Conservation (phyloP, 2,797 vertebrate species). For the Discoglossus pictus region DNA sequence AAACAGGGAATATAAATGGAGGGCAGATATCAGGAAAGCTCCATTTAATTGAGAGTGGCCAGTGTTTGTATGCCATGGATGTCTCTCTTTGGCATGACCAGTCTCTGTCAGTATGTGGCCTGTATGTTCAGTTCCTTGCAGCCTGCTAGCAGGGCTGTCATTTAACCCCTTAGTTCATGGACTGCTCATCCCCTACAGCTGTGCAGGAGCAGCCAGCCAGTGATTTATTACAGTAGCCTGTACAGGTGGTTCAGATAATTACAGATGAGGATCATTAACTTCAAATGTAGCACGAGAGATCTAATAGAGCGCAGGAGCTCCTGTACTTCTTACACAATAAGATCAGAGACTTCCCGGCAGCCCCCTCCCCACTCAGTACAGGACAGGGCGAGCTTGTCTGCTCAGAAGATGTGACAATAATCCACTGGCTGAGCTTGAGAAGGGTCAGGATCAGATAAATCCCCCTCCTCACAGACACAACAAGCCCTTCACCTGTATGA, state of each 20-base stretch:
- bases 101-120: conserved; percentile 3
- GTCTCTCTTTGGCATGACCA: neutral
- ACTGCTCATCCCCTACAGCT: neutral
- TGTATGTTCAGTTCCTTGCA: too few relatives aligned
- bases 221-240: conserved; percentile 19
- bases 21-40: too few relatives aligned
- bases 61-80: too few relatives aligned
- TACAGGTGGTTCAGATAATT: conserved; percentile 44
- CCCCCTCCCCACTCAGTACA: conserved; percentile 8
- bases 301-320: conserved; percentile 7
- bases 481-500: neutral
- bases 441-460: conserved; percentile 35
- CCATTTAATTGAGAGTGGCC: too few relatives aligned
- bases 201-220: neutral
- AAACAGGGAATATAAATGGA: too few relatives aligned
- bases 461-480: conserved; percentile 23
- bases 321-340: conserved; percentile 20
- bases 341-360: conserved; percentile 25
- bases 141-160: too few relatives aligned
- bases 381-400: neutral
- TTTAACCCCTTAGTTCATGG: neutral
- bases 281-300: conserved; percentile 36
- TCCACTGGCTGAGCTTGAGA: conserved; percentile 11
- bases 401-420: conserved; percentile 25
- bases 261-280: conserved; percentile 42